Base-by-base conservation (phyloP, 2,888 invertebrate species). In the Neoascia interrupta region DNA sequence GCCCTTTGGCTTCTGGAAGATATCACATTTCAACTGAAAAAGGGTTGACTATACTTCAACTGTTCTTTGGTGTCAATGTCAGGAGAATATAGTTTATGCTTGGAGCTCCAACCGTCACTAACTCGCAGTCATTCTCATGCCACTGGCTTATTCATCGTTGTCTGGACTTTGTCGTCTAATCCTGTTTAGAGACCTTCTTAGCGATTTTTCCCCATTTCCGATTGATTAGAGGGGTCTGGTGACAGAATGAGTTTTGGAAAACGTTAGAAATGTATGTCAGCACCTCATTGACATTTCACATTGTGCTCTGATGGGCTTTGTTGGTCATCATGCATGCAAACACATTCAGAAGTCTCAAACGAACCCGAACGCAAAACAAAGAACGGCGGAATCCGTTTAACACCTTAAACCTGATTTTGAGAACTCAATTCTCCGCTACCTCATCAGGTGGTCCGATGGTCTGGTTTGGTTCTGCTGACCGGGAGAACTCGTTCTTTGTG, bases 351-450 rank as follows among this genome's bases (percentile, higher is more conserved):
- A 10, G 21, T 18, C 5, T 13, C 8, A 5, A 13, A 3, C 21
- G 11, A 54, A 28, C 16, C 13, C 16, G 60, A 60, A 49, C 49
- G 18, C 49, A 28, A 31, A 56, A 31, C 51, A 63, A 47, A 73
- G 36, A 43, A 43, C 18, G 13, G 34, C 34, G 68, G 49, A 69
- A 45, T 43, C 37, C 63, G 37, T 72, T 76, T 76, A 64, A 64
- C 76, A 72, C 72, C 60, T 72, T 34, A 54, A 76, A 76, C 76
- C 72, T 47, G 76, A 72, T 53, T 66, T 72, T 60, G 53, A 66
- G 72, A 72, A 66, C 64, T 72, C 72, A 60, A 72, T 66, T 64
- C 47, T 43, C 63, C 37, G 56, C 31, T 69, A 43, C 58, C 43
- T 21, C 49, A 58, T 70, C 70, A 70, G 70, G 75, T 76, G 31